These are phyloP conservation scores for Lampris incognitus DNA, from an alignment of 2,113 vertebrate species.

Conservation along the genomic window DNA sequence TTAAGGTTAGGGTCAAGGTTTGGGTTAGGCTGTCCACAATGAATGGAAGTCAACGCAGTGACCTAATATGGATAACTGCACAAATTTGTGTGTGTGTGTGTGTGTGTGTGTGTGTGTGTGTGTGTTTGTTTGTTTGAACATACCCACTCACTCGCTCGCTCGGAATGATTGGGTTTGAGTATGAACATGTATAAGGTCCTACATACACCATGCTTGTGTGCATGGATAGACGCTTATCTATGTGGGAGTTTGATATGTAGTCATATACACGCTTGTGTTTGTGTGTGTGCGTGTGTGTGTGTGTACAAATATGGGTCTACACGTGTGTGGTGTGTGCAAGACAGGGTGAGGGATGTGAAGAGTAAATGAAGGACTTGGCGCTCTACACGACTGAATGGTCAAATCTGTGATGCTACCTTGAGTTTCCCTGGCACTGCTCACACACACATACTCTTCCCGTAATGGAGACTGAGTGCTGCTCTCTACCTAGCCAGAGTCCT, in stretches of 20 bases:
- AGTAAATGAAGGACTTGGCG: slow-evolving; percentile 80
- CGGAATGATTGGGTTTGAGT: background rate
- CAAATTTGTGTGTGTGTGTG: slow-evolving; percentile 4
- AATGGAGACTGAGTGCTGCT: slow-evolving; percentile 72
- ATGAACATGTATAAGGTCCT: slow-evolving; percentile 3
- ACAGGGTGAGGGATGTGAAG: slow-evolving; percentile 61
- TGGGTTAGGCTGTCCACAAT: too few relatives aligned
- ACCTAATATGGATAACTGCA: too few relatives aligned
- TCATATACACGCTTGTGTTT: background rate
- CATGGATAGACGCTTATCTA: too few relatives aligned
- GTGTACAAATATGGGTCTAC: slow-evolving; percentile 19
- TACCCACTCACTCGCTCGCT: too few relatives aligned
- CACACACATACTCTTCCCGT: slow-evolving; percentile 57
- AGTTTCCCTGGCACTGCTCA: slow-evolving; percentile 60
- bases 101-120: background rate
- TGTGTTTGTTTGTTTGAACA: background rate
- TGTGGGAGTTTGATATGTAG: too few relatives aligned
- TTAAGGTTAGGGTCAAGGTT: too few relatives aligned
- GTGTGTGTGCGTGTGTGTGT: slow-evolving; percentile 28
- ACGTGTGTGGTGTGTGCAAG: slow-evolving; percentile 40
- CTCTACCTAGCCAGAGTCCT: slow-evolving; percentile 30
- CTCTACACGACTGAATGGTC: slow-evolving; percentile 75
- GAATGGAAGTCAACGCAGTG: too few relatives aligned
- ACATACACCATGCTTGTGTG: slow-evolving; percentile 15
- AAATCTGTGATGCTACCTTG: slow-evolving; percentile 78